phyloP scores from a whole-genome alignment of 2,113 vertebrate genomes.

The Onychostoma macrolepis region DNA sequence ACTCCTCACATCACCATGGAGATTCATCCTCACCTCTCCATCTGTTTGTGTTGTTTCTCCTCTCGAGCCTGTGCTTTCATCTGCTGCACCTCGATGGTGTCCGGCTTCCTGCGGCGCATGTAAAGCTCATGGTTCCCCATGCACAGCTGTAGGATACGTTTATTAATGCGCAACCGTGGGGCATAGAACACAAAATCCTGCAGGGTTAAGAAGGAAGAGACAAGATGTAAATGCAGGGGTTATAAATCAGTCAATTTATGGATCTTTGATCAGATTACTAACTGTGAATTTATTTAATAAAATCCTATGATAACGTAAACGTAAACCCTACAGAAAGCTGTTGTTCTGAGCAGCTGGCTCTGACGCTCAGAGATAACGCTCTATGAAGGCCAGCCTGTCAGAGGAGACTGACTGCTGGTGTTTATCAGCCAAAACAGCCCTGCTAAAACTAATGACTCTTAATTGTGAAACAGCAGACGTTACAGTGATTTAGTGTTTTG shows the following conservation, averaged over 20 bases:
- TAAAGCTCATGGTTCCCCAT: constrained; percentile 98
- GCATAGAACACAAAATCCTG: constrained; percentile 97
- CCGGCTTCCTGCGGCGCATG: constrained; percentile 93
- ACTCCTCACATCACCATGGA: constrained; percentile 6
- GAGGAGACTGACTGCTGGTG: not conserved
- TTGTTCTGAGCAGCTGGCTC: not conserved
- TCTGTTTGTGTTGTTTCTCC: constrained; percentile 89
- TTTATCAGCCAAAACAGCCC: constrained; percentile 16
- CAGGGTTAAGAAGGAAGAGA: not conserved
- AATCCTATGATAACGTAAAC: not conserved
- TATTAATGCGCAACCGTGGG: constrained; percentile 93
- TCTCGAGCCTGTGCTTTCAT: constrained; percentile 96
- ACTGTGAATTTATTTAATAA: not conserved
- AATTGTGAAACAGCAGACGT: not conserved
- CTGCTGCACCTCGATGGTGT: constrained; percentile 97
- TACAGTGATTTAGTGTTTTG: not conserved
- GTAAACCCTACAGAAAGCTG: not conserved
- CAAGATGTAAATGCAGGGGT: not conserved
- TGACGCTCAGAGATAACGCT: constrained; percentile 15
- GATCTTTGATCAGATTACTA: not conserved
- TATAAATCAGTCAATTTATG: not conserved
- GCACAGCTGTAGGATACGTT: constrained; percentile 95
- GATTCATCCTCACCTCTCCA: constrained; percentile 80
- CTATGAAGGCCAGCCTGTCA: not conserved
- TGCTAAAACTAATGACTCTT: not conserved